Evolutionary conservation across 2,113 vertebrate genomes (phyloP).

Genomic region (Neolamprologus modestus): DNA sequence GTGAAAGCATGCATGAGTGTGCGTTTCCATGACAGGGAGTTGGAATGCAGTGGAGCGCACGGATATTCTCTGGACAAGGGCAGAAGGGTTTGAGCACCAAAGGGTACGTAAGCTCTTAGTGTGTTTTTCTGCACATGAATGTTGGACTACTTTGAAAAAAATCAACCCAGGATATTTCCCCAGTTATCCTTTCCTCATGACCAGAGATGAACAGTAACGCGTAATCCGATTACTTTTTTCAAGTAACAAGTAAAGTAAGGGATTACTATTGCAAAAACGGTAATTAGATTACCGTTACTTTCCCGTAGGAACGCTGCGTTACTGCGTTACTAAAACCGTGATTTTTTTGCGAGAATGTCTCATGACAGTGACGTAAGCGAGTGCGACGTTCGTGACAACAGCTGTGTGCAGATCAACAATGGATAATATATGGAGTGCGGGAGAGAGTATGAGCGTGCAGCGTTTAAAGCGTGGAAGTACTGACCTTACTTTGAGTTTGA

Average conservation of each 20-base stretch:
- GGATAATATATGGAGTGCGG: fast-evolving
- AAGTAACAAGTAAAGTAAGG: fast-evolving
- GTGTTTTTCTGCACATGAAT: neutral
- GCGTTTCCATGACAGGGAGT: neutral
- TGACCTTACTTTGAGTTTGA: no score
- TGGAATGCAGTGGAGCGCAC: neutral
- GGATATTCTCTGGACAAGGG: neutral
- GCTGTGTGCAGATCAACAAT: neutral
- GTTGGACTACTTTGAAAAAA: neutral
- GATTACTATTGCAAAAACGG: fast-evolving
- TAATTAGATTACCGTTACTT: neutral
- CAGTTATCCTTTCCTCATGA: neutral
- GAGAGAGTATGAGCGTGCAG: no score
- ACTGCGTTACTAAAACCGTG: fast-evolving
- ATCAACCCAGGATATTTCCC: neutral
- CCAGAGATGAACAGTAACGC: fast-evolving
- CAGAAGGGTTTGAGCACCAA: neutral
- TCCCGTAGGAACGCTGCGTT: fast-evolving
- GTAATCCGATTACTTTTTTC: neutral
- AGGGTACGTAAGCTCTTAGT: neutral
- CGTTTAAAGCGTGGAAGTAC: no score
- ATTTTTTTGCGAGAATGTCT: neutral
- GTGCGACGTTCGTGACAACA: neutral
- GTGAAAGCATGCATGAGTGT: neutral
- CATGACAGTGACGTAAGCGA: neutral